Evolutionary conservation across 2,888 invertebrate species (phyloP).

Genomic region (Thymelicus acteon): DNA sequence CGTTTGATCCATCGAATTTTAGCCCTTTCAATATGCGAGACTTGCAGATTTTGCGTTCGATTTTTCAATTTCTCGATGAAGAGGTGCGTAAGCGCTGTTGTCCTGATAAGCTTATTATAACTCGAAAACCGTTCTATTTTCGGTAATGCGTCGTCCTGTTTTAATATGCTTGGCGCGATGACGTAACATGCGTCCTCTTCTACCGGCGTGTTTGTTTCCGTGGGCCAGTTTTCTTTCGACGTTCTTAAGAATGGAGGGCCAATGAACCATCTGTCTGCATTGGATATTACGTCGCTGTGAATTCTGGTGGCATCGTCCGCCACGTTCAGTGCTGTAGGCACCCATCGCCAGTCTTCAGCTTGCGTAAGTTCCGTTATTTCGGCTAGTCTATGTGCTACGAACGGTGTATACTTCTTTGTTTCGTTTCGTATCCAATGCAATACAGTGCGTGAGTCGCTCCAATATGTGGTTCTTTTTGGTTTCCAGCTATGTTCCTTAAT

Average conservation of each 20-base stretch:
- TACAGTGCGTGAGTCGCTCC: slow-evolving; percentile 39
- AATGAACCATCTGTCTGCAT: background rate
- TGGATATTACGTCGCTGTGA: background rate
- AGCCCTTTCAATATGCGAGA: background rate
- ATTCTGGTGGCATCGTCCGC: slow-evolving; percentile 4
- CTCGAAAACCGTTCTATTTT: background rate
- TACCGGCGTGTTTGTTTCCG: background rate
- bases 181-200: background rate
- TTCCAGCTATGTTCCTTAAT: slow-evolving; percentile 31
- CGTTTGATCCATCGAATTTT: background rate
- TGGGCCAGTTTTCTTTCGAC: background rate
- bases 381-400: slow-evolving; percentile 40
- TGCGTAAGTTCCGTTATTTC: slow-evolving; percentile 32
- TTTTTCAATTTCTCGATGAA: background rate
- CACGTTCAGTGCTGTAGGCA: background rate
- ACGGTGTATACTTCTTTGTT: slow-evolving; percentile 25
- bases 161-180: no score
- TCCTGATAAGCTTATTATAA: no score
- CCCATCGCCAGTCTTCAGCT: slow-evolving; percentile 6
- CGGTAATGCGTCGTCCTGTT: background rate
- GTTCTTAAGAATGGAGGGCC: background rate
- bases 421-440: slow-evolving; percentile 39
- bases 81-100: no score
- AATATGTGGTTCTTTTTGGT: slow-evolving; percentile 18
- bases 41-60: background rate